Percentiles rank a stretch among this genome's conserved stretches.
Evolutionary conservation across 2,888 invertebrate species (phyloP).

Genomic region (Chromoteleia sp.): DNA sequence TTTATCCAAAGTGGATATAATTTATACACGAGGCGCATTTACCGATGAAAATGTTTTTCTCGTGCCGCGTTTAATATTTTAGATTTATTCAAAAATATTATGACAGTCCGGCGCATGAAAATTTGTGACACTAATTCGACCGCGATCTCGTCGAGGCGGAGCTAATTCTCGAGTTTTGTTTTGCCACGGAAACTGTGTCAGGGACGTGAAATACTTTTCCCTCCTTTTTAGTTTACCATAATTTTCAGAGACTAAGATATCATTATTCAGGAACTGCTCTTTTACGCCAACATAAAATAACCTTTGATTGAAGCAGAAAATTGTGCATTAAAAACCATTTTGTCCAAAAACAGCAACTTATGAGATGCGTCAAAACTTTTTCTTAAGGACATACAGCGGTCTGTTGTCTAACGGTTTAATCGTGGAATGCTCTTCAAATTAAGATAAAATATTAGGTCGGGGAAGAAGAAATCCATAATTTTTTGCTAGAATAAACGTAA

Average conservation of each 20-base stretch:
- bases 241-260: neutral
- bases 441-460: no score
- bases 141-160: neutral
- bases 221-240: neutral
- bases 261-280: neutral
- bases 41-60: neutral
- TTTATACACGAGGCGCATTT: neutral
- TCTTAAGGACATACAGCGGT: no score
- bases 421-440: no score
- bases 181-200: no score
- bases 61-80: neutral
- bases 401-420: no score
- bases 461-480: no score
- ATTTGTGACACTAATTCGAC: neutral
- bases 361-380: no score
- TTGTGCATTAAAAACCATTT: no score
- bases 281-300: neutral
- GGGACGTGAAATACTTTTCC: neutral
- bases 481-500: no score
- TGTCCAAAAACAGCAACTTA: no score
- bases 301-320: neutral
- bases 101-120: neutral
- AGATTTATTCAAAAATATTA: neutral
- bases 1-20: neutral
- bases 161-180: neutral